Evolutionary conservation across 1,140 invertebrate genomes (phyloP).

Genomic region (Nasonia vitripennis): DNA sequence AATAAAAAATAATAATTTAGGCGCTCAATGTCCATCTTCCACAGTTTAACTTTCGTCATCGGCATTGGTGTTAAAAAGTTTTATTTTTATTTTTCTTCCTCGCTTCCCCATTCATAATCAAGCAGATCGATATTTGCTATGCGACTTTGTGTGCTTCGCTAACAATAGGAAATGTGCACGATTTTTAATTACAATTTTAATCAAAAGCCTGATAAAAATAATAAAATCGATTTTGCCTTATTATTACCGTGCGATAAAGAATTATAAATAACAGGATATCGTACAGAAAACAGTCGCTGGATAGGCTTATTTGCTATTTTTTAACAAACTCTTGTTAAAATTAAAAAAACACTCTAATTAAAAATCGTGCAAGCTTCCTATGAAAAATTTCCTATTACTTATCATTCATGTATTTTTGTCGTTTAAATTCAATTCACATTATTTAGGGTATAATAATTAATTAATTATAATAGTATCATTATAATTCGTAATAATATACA

Average conservation of each 20-base stretch:
- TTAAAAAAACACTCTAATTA: neutral
- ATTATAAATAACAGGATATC: conserved; percentile 5
- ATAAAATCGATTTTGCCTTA: neutral
- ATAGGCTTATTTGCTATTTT: neutral
- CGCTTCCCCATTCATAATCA: conserved; percentile 7
- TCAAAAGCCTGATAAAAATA: neutral
- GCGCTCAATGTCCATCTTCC: conserved; percentile 53
- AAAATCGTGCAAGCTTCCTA: neutral
- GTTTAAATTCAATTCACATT: conserved; percentile 75
- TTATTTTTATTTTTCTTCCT: conserved; percentile 36
- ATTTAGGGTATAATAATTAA: conserved; percentile 74
- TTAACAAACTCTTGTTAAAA: neutral
- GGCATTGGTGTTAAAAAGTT: conserved; percentile 47
- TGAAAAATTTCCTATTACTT: conserved; percentile 72
- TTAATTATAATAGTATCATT: conserved; percentile 75
- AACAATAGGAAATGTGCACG: conserved; percentile 61
- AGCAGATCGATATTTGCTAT: conserved; percentile 54
- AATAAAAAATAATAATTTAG: conserved; percentile 50
- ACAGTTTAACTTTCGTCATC: conserved; percentile 51
- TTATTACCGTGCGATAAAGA: neutral
- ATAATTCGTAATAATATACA: conserved; percentile 76
- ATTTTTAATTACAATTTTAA: conserved; percentile 2
- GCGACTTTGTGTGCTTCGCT: conserved; percentile 64
- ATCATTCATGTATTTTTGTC: conserved; percentile 68
- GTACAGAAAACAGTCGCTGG: neutral